Evolutionary conservation across 2,888 invertebrate species (phyloP).

Genomic region (Priocnemis perturbator): DNA sequence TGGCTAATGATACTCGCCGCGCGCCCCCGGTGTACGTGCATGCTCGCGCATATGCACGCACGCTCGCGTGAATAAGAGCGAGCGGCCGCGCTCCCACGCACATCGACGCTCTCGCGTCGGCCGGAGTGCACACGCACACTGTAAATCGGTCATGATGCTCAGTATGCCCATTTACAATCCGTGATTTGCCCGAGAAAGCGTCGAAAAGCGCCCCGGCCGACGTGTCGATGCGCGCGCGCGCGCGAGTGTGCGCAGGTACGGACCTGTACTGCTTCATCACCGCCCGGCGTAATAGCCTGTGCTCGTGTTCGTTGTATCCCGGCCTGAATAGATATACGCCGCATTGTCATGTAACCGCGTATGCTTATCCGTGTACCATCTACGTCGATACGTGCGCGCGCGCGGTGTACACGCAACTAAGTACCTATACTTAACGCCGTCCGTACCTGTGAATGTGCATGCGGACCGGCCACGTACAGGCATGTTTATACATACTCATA

Average conservation of each 20-base stretch:
- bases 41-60: slow-evolving; percentile 1
- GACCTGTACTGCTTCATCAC: no score
- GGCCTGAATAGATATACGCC: background rate
- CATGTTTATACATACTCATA: background rate
- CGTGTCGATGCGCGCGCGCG: no score
- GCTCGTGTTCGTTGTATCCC: no score
- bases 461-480: no score
- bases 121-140: slow-evolving; percentile 14
- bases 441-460: background rate
- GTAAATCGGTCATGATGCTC: slow-evolving; percentile 24
- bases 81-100: no score
- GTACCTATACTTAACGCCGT: slow-evolving; percentile 19
- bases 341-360: slow-evolving; percentile 10
- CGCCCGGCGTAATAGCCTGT: no score
- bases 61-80: slow-evolving; percentile 11
- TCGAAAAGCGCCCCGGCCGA: background rate
- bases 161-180: slow-evolving; percentile 17
- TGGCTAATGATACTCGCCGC: slow-evolving; percentile 30
- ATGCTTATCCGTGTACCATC: no score
- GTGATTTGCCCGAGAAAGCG: slow-evolving; percentile 26
- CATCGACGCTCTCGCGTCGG: background rate
- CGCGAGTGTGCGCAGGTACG: no score
- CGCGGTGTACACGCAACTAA: slow-evolving; percentile 13
- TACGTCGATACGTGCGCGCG: no score
- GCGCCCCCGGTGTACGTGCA: background rate